phyloP scores from a whole-genome alignment of 2,797 vertebrate genomes.

The Podarcis lilfordi region DNA sequence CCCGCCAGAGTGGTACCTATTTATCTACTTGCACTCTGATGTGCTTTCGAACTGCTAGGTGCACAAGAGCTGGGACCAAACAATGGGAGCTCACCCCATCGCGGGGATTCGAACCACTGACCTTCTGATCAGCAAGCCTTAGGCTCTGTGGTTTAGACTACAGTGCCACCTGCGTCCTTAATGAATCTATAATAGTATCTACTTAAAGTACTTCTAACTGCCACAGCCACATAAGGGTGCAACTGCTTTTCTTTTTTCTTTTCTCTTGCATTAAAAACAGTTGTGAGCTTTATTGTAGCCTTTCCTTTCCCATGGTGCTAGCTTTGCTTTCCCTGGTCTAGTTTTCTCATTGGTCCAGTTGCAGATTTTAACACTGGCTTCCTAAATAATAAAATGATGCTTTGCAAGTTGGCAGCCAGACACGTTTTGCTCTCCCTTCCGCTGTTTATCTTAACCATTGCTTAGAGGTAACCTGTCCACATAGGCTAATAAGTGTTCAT shows the following conservation, averaged over 20 bases:
- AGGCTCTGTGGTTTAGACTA: too few species aligned
- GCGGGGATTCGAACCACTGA: too few species aligned
- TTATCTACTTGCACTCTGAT: too few species aligned
- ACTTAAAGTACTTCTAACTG: background rate
- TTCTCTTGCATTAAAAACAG: background rate
- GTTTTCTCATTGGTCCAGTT: background rate
- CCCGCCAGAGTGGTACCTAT: too few species aligned
- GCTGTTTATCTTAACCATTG: background rate
- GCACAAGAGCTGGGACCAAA: too few species aligned
- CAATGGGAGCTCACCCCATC: too few species aligned
- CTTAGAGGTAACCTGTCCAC: background rate
- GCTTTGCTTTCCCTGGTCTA: background rate
- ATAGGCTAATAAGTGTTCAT: background rate
- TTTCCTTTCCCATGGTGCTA: background rate
- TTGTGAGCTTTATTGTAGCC: background rate
- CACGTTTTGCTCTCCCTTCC: too few species aligned
- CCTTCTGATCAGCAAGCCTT: too few species aligned
- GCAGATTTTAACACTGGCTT: background rate
- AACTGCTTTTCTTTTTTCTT: background rate
- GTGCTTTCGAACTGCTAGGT: too few species aligned
- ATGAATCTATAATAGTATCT: background rate
- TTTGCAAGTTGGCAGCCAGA: background rate
- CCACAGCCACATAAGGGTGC: background rate
- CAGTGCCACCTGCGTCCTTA: fast-evolving
- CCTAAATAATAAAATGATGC: too few species aligned